Base-by-base conservation (phyloP, 1,140 invertebrate species). In the Drosophila ambigua region DNA sequence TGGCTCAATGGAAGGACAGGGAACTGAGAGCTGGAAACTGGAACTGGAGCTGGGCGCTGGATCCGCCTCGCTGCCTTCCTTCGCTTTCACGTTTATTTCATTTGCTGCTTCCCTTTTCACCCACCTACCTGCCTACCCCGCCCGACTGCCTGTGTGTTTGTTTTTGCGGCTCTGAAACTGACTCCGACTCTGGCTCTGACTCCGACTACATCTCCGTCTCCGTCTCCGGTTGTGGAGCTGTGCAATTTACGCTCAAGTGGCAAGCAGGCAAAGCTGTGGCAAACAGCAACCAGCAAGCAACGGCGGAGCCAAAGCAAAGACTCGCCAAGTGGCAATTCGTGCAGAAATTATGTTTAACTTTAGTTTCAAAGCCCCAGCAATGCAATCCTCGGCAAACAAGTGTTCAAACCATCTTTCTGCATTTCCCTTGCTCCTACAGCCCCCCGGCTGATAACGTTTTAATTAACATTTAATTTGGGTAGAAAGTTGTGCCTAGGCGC, bases 311-410 rank as follows among this genome's bases (percentile, higher is more conserved):
- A 48, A 39, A 39, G 61, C 46, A 54, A 72, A 72, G 43, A 72
- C 66, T 81, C 62, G 58, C 74, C 81, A 84, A 84, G 80, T 80
- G 80, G 80, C 80, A 80, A 84, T 87, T 87, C 71, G 74, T 75
- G 83, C 82, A 88, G 83, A 87, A 87, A 87, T 87, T 87, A 82
- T 87, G 79, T 87, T 85, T 87, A 87, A 85, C 78, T 85, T 85
- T 85, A 80, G 68, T 85, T 87, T 82, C 82, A 85, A 85, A 85
- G 82, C 75, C 54, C 72, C 50, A 58, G 45, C 48, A 74, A 60
- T 76, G 63, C 51, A 49, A 64, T 31, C 53, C 78, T 51, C 48
- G 41, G 58, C 53, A 39, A 60, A 66, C 73, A 68, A 63, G 72
- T 67, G 78, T 48, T 81, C 44, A 46, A 16, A 62, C 50, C 49